Evolutionary conservation across 2,797 vertebrate genomes (phyloP).

Genomic region (Diplodus puntazzo): DNA sequence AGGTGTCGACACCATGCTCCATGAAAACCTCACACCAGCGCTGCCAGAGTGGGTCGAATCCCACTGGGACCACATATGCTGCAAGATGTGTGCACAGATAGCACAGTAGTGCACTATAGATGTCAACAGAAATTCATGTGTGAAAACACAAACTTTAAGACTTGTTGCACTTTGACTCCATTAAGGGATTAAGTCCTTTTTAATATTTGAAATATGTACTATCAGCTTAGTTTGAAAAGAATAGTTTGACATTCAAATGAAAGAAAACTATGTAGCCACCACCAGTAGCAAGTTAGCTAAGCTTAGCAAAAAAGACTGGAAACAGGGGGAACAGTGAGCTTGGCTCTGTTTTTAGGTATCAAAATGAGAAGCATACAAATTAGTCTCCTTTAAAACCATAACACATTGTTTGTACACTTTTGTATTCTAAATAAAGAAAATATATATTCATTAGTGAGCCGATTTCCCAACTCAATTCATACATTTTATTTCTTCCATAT

Average conservation of each 20-base stretch:
- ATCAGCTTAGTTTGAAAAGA: background rate
- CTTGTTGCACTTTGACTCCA: constrained; percentile 1
- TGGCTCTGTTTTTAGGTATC: background rate
- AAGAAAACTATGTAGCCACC: background rate
- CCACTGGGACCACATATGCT: constrained; percentile 55
- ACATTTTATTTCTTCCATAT: too few species aligned
- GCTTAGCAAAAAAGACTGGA: background rate
- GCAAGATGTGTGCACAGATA: constrained; percentile 38
- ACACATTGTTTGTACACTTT: background rate
- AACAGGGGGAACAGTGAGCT: background rate
- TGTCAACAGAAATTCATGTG: background rate
- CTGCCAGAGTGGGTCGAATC: constrained; percentile 43
- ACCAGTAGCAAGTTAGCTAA: background rate
- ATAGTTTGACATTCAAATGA: background rate
- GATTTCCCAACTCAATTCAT: too few species aligned
- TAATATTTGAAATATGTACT: background rate
- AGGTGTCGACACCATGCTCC: constrained; percentile 24
- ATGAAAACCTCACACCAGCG: constrained; percentile 18
- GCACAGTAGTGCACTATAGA: background rate
- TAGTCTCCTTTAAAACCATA: background rate
- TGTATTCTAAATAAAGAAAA: background rate
- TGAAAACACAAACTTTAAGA: background rate
- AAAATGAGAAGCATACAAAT: constrained; percentile 1
- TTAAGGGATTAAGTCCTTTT: background rate
- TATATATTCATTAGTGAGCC: background rate